Conservation (phyloP, 2,888 invertebrate genomes). For the Latrodectus hesperus region DNA sequence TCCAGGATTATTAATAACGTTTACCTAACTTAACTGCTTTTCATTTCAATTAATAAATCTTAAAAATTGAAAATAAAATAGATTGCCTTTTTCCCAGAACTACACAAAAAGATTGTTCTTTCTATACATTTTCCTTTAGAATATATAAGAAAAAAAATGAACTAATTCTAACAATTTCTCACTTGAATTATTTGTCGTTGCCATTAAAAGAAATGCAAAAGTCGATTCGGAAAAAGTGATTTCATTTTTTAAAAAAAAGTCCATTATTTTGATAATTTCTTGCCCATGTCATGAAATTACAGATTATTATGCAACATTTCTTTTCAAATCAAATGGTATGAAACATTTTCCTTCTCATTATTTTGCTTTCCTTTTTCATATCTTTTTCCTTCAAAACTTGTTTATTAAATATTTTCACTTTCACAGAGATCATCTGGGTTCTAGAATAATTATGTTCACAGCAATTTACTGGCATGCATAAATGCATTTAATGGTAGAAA, state of each 20-base stretch:
- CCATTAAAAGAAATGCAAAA: background rate
- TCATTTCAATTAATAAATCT: too few relatives aligned
- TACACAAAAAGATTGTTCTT: background rate
- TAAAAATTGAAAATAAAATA: too few relatives aligned
- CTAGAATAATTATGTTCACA: background rate
- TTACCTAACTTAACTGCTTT: too few relatives aligned
- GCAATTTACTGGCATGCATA: background rate
- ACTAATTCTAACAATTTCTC: background rate
- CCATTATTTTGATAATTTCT: conserved; percentile 6
- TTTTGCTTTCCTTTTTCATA: background rate
- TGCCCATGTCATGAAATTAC: background rate
- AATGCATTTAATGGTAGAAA: background rate
- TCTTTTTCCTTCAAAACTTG: background rate
- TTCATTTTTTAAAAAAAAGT: background rate
- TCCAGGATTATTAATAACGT: too few relatives aligned
- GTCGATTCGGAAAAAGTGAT: background rate
- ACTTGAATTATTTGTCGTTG: background rate
- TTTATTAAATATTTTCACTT: background rate
- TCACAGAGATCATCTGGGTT: background rate
- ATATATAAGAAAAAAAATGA: background rate
- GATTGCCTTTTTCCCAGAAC: background rate
- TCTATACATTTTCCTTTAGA: background rate
- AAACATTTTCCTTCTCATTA: background rate
- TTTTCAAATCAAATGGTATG: background rate
- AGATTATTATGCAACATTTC: conserved; percentile 15